Percentiles rank a stretch among this genome's conserved stretches.
Conservation (phyloP, 1,140 invertebrate species). For the Vollenhovia emeryi region DNA sequence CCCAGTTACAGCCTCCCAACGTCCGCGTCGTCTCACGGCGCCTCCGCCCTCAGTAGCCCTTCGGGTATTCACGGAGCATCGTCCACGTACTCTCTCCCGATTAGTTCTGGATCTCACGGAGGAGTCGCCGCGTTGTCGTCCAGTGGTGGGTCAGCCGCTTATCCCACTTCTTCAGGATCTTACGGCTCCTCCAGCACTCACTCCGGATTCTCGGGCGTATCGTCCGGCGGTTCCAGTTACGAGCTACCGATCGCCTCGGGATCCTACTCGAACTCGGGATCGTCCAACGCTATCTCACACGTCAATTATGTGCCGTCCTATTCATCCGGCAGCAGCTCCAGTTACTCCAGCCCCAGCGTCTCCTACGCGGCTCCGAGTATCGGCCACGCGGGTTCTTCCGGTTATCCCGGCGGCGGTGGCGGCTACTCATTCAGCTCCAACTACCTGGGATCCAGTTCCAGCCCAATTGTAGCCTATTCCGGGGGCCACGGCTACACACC, state of each 20-base stretch:
- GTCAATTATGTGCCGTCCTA: slow-evolving; percentile 74
- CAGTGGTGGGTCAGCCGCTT: slow-evolving; percentile 47
- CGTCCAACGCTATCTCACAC: slow-evolving; percentile 60
- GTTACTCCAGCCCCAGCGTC: slow-evolving; percentile 62
- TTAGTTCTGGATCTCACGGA: slow-evolving; percentile 60
- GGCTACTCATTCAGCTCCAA: slow-evolving; percentile 58
- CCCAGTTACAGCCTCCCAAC: slow-evolving; percentile 64
- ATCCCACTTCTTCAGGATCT: slow-evolving; percentile 59
- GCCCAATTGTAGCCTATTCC: slow-evolving; percentile 46
- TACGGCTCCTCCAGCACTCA: slow-evolving; percentile 64
- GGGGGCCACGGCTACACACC: slow-evolving; percentile 45
- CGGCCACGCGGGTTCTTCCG: slow-evolving; percentile 35
- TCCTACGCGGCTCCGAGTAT: slow-evolving; percentile 60
- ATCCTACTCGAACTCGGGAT: slow-evolving; percentile 65
- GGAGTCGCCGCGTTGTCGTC: slow-evolving; percentile 54
- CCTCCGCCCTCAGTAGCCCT: slow-evolving; percentile 32
- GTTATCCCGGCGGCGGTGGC: slow-evolving; percentile 42
- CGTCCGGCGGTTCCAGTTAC: slow-evolving; percentile 77
- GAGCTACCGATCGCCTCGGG: slow-evolving; percentile 73
- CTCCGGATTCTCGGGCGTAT: slow-evolving; percentile 70
- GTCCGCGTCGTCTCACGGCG: slow-evolving; percentile 67
- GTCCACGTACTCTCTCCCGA: slow-evolving; percentile 36
- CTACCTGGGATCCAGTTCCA: slow-evolving; percentile 56
- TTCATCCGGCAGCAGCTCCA: slow-evolving; percentile 46
- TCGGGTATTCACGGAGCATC: slow-evolving; percentile 4